Evolutionary conservation across 2,888 invertebrate genomes (phyloP).

Genomic region (Apeira syringaria): DNA sequence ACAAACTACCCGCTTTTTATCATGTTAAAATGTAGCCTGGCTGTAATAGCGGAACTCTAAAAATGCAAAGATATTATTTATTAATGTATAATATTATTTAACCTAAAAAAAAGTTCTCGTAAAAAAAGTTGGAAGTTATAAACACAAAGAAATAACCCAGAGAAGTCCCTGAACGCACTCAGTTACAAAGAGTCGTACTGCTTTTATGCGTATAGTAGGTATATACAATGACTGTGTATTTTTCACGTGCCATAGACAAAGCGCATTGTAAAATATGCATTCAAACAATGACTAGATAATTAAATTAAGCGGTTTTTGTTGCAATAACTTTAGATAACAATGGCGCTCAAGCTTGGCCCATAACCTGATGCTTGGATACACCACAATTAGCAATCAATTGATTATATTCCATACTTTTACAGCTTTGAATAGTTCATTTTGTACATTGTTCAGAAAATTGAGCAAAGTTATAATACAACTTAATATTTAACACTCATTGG

Average conservation of each 20-base stretch:
- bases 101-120: too few species aligned
- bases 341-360: slow-evolving; percentile 26
- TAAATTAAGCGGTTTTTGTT: slow-evolving; percentile 59
- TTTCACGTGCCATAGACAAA: slow-evolving; percentile 42
- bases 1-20: too few species aligned
- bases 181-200: too few species aligned
- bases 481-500: too few species aligned
- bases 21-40: too few species aligned
- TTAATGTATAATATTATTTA: too few species aligned
- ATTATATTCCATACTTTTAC: slow-evolving; percentile 26
- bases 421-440: slow-evolving; percentile 11
- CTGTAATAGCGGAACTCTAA: too few species aligned
- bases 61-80: too few species aligned
- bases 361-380: slow-evolving; percentile 31
- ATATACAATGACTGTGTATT: slow-evolving; percentile 1
- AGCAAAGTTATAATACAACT: too few species aligned
- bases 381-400: slow-evolving; percentile 31
- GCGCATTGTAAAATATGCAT: slow-evolving; percentile 59
- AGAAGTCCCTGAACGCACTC: too few species aligned
- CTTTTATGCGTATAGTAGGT: neutral
- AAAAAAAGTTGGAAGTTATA: too few species aligned
- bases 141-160: too few species aligned
- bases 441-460: slow-evolving; percentile 17
- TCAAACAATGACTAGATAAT: slow-evolving; percentile 61
- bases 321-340: slow-evolving; percentile 37